phyloP scores from a whole-genome alignment of 2,888 invertebrate species.

The Eilema griseolum region DNA sequence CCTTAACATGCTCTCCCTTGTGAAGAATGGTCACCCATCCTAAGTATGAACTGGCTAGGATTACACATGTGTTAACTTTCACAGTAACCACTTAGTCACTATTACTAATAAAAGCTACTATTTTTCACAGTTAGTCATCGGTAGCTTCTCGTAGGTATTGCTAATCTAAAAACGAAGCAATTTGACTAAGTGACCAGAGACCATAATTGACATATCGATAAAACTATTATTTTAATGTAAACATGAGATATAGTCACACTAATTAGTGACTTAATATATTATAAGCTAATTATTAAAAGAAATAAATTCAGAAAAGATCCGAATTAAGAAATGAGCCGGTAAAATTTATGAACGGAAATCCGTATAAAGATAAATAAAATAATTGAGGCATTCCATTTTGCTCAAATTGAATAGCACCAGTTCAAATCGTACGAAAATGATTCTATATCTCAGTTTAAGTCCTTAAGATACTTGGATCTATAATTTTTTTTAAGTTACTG shows the following conservation, averaged over 20 bases:
- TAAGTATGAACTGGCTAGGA: no score
- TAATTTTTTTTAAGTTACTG: no score
- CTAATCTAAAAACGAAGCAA: background rate
- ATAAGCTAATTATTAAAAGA: conserved; percentile 11
- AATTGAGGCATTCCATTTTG: background rate
- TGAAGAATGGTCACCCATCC: no score
- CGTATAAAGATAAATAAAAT: conserved; percentile 4
- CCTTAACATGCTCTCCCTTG: no score
- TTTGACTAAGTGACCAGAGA: conserved; percentile 4
- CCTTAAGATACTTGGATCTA: background rate
- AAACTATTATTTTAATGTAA: background rate
- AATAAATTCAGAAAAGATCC: conserved; percentile 1
- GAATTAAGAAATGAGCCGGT: conserved; percentile 2
- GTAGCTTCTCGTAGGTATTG: background rate
- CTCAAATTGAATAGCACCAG: background rate
- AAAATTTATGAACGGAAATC: conserved; percentile 8
- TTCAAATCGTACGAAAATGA: background rate
- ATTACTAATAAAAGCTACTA: background rate
- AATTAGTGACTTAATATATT: conserved; percentile 16
- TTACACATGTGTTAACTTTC: no score
- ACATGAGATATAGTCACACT: conserved; percentile 10
- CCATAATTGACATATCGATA: conserved; percentile 4
- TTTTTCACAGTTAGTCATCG: background rate
- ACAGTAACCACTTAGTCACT: background rate
- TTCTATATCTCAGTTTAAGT: background rate